These are phyloP conservation scores for Tor tambroides DNA, from an alignment of 2,113 vertebrate genomes.

Conservation along the genomic window DNA sequence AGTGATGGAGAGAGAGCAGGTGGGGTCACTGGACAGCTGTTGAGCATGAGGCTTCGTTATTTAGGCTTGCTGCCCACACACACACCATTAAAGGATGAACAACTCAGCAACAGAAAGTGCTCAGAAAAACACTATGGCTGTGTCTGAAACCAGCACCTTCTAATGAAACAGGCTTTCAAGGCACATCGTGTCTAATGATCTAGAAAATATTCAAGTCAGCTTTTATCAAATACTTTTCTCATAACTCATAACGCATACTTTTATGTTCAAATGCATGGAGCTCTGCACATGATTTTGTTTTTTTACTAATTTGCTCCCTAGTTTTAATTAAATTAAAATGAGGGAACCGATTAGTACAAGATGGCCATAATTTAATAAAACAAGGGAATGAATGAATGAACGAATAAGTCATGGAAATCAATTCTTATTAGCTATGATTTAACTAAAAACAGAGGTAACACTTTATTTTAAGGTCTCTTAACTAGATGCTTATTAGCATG, in stretches of 20 bases:
- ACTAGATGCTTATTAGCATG: too few species aligned
- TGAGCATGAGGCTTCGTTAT: conserved; percentile 25
- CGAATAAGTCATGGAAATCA: background rate
- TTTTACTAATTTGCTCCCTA: too few species aligned
- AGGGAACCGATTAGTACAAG: too few species aligned
- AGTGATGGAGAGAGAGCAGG: conserved; percentile 55
- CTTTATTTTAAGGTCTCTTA: too few species aligned
- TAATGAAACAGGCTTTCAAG: background rate
- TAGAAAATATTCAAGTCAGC: background rate
- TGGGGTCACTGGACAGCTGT: conserved; percentile 54
- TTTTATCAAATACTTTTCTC: background rate
- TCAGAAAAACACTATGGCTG: conserved; percentile 6
- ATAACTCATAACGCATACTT: background rate
- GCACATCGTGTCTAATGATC: background rate
- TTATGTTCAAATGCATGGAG: background rate
- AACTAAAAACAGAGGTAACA: too few species aligned
- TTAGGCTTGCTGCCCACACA: conserved; percentile 16
- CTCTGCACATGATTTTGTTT: background rate
- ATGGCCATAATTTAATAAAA: too few species aligned
- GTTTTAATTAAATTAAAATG: too few species aligned
- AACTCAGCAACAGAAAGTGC: background rate
- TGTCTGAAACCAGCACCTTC: background rate
- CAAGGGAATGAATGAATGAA: background rate
- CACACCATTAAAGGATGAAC: conserved; percentile 24
- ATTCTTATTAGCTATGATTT: too few species aligned